Evolutionary conservation across 2,888 invertebrate species (phyloP).

Genomic region (Apotomis betuletana): DNA sequence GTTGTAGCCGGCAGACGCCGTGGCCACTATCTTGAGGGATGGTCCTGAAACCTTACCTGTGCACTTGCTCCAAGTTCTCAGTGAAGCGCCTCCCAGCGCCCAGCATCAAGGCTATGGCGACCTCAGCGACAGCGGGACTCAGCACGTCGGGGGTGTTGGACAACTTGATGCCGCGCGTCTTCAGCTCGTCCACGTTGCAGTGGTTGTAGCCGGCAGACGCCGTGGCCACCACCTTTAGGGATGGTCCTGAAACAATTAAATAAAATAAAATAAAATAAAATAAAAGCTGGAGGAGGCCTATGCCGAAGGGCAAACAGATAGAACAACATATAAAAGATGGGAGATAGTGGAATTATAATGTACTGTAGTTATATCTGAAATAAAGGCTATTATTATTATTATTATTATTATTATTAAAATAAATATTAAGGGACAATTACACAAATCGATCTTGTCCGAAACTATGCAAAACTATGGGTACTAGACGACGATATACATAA

Average conservation of each 20-base stretch:
- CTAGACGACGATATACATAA: too few relatives aligned
- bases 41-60: conserved; percentile 85
- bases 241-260: conserved; percentile 78
- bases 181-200: conserved; percentile 90
- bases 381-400: too few relatives aligned
- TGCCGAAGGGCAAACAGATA: too few relatives aligned
- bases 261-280: background rate
- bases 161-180: conserved; percentile 88
- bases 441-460: too few relatives aligned
- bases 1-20: conserved; percentile 95
- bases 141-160: conserved; percentile 93
- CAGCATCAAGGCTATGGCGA: conserved; percentile 89
- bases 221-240: conserved; percentile 90
- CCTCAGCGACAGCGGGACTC: conserved; percentile 91
- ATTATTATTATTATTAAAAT: too few relatives aligned
- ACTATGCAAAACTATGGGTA: too few relatives aligned
- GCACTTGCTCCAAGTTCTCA: conserved; percentile 88
- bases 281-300: too few relatives aligned
- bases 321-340: too few relatives aligned
- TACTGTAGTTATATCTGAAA: too few relatives aligned
- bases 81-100: conserved; percentile 89
- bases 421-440: too few relatives aligned
- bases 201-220: conserved; percentile 96
- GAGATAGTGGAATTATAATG: too few relatives aligned
- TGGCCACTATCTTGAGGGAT: conserved; percentile 89